Percentiles rank a stretch among this genome's conserved stretches.
Evolutionary conservation across 2,888 invertebrate genomes (phyloP).

Genomic region (Thecophora atra): DNA sequence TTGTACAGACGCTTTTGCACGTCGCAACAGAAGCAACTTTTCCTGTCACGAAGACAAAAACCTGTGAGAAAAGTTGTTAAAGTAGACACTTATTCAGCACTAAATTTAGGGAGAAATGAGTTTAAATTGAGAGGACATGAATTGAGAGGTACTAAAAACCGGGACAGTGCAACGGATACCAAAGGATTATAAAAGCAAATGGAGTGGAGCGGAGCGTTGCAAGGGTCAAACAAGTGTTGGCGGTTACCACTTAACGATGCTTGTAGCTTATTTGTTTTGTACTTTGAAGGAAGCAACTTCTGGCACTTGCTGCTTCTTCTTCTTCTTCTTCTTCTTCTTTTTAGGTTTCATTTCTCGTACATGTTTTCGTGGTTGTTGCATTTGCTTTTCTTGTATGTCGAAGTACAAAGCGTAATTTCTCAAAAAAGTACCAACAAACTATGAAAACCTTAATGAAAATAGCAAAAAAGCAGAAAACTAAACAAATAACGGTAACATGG

Average conservation of each 20-base stretch:
- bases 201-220: too few relatives aligned
- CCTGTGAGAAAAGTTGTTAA: conserved; percentile 25
- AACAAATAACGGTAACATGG: conserved; percentile 29
- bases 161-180: too few relatives aligned
- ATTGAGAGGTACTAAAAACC: too few relatives aligned
- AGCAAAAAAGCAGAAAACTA: conserved; percentile 9
- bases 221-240: not conserved
- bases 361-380: not conserved
- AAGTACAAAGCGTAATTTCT: conserved; percentile 25
- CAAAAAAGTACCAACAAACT: conserved; percentile 13
- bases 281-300: conserved; percentile 10
- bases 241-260: conserved; percentile 12
- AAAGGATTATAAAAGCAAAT: too few relatives aligned
- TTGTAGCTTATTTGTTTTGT: not conserved
- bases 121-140: not conserved
- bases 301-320: not conserved
- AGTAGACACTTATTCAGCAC: not conserved
- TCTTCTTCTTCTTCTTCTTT: too few relatives aligned
- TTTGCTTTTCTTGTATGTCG: conserved; percentile 5
- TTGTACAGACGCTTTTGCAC: not conserved
- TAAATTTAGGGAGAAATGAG: not conserved
- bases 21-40: too few relatives aligned
- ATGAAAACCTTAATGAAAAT: conserved; percentile 1
- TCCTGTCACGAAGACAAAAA: conserved; percentile 21
- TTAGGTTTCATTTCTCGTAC: too few relatives aligned